Evolutionary conservation across 2,113 vertebrate species (phyloP).

Genomic region (Hystrix brachyura): DNA sequence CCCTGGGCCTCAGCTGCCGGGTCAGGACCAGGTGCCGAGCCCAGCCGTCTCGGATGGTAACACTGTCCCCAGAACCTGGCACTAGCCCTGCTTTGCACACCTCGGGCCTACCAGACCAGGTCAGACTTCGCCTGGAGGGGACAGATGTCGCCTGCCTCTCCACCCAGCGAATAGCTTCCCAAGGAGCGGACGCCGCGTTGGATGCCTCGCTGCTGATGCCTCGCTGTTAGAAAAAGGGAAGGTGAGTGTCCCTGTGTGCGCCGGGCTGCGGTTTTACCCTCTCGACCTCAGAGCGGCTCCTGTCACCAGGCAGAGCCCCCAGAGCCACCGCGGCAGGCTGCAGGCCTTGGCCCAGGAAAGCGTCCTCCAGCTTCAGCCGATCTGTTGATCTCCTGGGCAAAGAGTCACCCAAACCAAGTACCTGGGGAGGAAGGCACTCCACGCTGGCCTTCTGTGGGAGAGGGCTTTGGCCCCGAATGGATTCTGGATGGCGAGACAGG

Average conservation of each 20-base stretch:
- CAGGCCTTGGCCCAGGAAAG: neutral
- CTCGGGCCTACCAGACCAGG: neutral
- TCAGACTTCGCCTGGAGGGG: neutral
- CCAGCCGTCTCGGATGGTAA: no score
- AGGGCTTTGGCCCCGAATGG: neutral
- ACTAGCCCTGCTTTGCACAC: neutral
- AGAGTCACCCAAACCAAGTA: no score
- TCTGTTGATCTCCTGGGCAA: neutral
- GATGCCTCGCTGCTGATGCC: neutral
- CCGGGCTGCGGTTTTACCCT: constrained; percentile 29
- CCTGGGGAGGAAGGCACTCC: neutral
- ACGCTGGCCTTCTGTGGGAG: neutral
- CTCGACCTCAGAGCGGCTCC: neutral
- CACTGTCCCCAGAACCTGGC: neutral
- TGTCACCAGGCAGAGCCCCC: neutral
- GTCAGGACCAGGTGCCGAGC: neutral
- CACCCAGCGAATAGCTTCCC: neutral
- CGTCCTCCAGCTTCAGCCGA: neutral
- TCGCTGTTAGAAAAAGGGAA: constrained; percentile 66
- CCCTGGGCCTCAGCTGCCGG: neutral
- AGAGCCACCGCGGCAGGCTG: neutral
- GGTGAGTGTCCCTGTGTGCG: constrained; percentile 32
- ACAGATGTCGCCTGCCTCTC: neutral
- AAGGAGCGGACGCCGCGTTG: neutral
- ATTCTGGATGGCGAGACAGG: neutral